Evolutionary conservation across 2,113 vertebrate species (phyloP).

Genomic region (Carassius gibelio): DNA sequence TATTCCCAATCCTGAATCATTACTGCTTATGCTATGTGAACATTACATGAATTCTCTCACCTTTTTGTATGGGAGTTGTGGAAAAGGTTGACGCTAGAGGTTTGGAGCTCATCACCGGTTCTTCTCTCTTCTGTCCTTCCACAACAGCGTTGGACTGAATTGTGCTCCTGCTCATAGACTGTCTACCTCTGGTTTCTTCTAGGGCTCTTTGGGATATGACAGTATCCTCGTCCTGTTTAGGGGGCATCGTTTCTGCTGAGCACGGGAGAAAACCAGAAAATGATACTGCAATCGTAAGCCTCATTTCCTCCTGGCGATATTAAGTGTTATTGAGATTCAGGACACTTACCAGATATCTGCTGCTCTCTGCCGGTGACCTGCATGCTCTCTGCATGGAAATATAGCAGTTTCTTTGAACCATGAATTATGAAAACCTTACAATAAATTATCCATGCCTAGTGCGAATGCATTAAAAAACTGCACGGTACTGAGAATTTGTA

Average conservation of each 20-base stretch:
- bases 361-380: slow-evolving; percentile 32
- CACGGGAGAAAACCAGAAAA: slow-evolving; percentile 24
- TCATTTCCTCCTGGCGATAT: slow-evolving; percentile 29
- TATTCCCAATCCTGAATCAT: background rate
- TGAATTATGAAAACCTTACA: slow-evolving; percentile 17
- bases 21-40: background rate
- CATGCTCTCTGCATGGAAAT: slow-evolving; percentile 13
- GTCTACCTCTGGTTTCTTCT: background rate
- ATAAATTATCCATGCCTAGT: background rate
- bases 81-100: slow-evolving; percentile 7
- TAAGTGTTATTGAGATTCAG: slow-evolving; percentile 28
- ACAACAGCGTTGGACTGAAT: slow-evolving; percentile 52
- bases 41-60: slow-evolving; percentile 56
- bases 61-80: slow-evolving; percentile 64
- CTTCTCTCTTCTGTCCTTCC: slow-evolving; percentile 69
- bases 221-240: slow-evolving; percentile 19
- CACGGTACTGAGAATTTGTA: background rate
- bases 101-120: slow-evolving; percentile 69
- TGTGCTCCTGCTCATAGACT: slow-evolving; percentile 60
- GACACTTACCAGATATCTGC: slow-evolving; percentile 38
- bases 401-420: background rate
- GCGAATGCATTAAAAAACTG: background rate
- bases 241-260: slow-evolving; percentile 47
- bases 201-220: slow-evolving; percentile 30
- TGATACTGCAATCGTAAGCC: slow-evolving; percentile 33